Evolutionary conservation across 2,888 invertebrate species (phyloP).

Genomic region (Pandemis cinnamomeana): DNA sequence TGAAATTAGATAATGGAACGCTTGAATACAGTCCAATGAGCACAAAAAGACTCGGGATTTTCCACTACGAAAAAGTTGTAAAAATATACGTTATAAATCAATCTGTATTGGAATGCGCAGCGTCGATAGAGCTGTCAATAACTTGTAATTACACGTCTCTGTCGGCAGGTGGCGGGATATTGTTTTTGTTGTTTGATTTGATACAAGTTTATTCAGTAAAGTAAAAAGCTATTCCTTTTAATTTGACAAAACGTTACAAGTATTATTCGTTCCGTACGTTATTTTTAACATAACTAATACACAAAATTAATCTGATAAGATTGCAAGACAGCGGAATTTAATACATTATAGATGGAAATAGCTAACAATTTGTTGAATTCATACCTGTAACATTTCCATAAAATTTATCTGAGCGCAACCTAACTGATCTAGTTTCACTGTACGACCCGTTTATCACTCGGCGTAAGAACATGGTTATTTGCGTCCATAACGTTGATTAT

Average conservation of each 20-base stretch:
- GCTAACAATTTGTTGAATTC: no score
- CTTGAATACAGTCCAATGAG: conserved; percentile 33
- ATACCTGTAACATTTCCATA: no score
- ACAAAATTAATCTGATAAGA: no score
- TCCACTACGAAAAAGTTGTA: conserved; percentile 19
- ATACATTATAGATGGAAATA: no score
- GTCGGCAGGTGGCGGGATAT: conserved; percentile 38
- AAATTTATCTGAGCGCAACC: background rate
- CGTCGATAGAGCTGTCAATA: conserved; percentile 44
- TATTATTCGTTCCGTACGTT: no score
- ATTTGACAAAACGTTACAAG: no score
- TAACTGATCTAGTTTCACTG: conserved; percentile 8
- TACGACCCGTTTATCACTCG: conserved; percentile 25
- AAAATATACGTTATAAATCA: conserved; percentile 11
- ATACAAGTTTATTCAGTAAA: background rate
- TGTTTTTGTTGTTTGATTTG: conserved; percentile 2
- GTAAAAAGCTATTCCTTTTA: no score
- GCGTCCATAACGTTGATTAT: conserved; percentile 34
- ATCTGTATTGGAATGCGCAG: conserved; percentile 22
- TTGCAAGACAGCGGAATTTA: no score
- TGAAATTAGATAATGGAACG: conserved; percentile 34
- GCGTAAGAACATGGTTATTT: conserved; percentile 34
- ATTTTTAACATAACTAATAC: no score
- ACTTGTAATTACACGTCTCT: conserved; percentile 42
- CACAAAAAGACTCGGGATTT: conserved; percentile 16